phyloP scores from a whole-genome alignment of 2,888 invertebrate species.

The Conistra vaccinii region DNA sequence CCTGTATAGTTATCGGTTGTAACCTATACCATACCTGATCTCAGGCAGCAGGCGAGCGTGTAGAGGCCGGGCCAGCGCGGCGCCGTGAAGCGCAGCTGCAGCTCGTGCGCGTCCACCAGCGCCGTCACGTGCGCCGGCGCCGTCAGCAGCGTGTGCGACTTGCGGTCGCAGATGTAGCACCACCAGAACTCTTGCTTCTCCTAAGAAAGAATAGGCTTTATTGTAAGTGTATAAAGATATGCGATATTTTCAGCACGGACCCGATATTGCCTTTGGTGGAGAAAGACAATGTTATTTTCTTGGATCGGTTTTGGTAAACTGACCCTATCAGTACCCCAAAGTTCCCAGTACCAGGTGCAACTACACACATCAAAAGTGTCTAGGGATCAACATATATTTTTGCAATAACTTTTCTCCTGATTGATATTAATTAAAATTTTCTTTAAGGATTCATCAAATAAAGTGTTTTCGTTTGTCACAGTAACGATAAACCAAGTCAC shows the following conservation, averaged over 20 bases:
- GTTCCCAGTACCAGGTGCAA: neutral
- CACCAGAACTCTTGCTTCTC: conserved; percentile 99
- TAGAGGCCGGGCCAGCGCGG: conserved; percentile 98
- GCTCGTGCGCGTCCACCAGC: conserved; percentile 96
- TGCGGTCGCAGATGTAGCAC: conserved; percentile 99
- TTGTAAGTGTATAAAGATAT: neutral
- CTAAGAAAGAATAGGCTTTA: conserved; percentile 64
- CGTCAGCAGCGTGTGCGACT: conserved; percentile 97
- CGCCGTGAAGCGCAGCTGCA: conserved; percentile 98
- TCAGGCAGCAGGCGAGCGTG: conserved; percentile 97
- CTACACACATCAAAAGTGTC: no score
- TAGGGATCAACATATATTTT: no score
- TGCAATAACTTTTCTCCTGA: no score
- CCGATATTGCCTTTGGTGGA: neutral
- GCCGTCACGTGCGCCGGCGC: conserved; percentile 98
- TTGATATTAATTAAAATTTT: no score
- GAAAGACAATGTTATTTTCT: neutral
- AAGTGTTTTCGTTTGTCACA: no score
- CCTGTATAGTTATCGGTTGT: neutral
- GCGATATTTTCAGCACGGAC: neutral
- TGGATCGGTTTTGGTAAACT: neutral
- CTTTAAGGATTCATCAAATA: no score
- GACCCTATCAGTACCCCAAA: neutral
- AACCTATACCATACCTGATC: conserved; percentile 92
- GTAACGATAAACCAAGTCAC: no score